Conservation (phyloP, 2,113 vertebrate species). For the Xenopus laevis region DNA sequence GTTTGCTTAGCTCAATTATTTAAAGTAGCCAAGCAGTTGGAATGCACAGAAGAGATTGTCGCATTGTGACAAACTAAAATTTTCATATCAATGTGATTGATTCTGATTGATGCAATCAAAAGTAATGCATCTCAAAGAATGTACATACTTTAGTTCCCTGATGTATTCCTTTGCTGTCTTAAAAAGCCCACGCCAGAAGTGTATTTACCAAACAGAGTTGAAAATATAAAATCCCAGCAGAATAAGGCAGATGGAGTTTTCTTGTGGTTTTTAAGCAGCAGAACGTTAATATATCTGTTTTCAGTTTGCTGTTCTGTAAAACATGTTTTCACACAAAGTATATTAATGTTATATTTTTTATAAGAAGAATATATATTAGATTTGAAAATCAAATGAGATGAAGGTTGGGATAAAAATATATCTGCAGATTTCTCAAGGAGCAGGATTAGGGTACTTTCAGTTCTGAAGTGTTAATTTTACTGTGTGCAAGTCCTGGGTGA, state of each 20-base stretch:
- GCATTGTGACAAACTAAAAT: neutral
- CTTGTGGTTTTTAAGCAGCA: slow-evolving; percentile 7
- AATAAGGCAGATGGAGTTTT: slow-evolving; percentile 25
- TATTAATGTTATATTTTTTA: no score
- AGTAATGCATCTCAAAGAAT: neutral
- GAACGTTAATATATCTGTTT: slow-evolving; percentile 6
- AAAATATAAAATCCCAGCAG: slow-evolving; percentile 3
- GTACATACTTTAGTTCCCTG: neutral
- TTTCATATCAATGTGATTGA: neutral
- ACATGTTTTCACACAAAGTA: neutral
- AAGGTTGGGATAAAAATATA: neutral
- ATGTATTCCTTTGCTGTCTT: slow-evolving; percentile 6
- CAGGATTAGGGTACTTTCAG: neutral
- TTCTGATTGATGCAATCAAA: slow-evolving; percentile 12
- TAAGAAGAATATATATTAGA: no score
- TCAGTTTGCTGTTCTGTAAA: slow-evolving; percentile 3
- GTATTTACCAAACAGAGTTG: slow-evolving; percentile 7
- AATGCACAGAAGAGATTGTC: neutral
- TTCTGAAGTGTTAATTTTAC: neutral
- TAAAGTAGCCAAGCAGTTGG: neutral
- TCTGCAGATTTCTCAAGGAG: neutral
- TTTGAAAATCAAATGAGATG: no score
- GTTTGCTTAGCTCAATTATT: neutral
- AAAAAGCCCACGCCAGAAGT: neutral
- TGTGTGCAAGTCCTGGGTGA: neutral